Base-by-base conservation (phyloP, 23 tunicate species). In the Ciona savignyi region DNA sequence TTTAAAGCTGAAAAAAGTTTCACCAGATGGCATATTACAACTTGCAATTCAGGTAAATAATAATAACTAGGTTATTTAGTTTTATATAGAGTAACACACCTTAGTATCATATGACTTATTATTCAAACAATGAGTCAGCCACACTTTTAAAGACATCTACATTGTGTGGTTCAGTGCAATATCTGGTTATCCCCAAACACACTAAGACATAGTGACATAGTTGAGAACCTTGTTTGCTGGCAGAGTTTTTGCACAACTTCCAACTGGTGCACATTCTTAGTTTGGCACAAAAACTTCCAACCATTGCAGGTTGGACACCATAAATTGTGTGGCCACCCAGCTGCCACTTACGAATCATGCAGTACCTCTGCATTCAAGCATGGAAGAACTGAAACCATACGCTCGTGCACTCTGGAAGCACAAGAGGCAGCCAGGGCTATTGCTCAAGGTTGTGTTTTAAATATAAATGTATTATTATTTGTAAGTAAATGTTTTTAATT, bases 361-460 rank as follows among this genome's bases (percentile, higher is more conserved):
- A 89, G 96, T 60, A 89, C 96, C 1, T 83, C 99, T 0, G 89
- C 99, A 19, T 95, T 95, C 66, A 95, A 88, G 60, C 99, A 95
- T 71, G 99, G 99, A 0, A 68, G 99, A 80, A 95, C 99, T 26
- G 99, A 95, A 73, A 83, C 92, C 0, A 82, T 95, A 1, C 66
- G 99, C 29, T 81, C 99, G 25, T 95, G 99, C 67, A 79, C 99
- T 0, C 30, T 83, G 34, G 99, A 95, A 74, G 93, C 96, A 25
- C 92, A 81, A 69, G 84, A 81, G 19, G 99, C 92, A 74, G 96
- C 96, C 0, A 75, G 68, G 67, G 82, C 74, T 11, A 73, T 95
- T 35, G 72, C 69, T 4, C 60, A 71, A 71, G 89, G 79, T 74
- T 29, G 61, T 80, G 11, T 49, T 11, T 34, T 23, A 74, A 80